Evolutionary conservation across 1,140 invertebrate species (phyloP).

Genomic region (Ylistrum balloti): DNA sequence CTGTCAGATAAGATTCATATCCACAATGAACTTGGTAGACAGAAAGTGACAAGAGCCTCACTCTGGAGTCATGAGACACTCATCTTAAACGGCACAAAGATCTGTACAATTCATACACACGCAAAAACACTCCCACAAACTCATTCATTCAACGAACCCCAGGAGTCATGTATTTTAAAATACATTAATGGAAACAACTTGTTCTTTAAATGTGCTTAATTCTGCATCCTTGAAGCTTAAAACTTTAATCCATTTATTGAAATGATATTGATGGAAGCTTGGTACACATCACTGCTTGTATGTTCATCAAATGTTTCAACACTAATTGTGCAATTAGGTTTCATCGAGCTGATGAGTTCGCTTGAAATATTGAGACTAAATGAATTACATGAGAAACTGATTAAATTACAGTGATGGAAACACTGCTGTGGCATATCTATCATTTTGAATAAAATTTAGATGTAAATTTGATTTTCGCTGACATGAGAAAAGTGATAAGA

Average conservation of each 20-base stretch:
- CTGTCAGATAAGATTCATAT: slow-evolving; percentile 20
- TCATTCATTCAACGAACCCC: background rate
- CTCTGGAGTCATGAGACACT: background rate
- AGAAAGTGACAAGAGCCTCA: slow-evolving; percentile 10
- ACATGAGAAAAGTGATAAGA: slow-evolving; percentile 13
- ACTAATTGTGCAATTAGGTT: slow-evolving; percentile 6
- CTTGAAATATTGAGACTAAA: slow-evolving; percentile 35
- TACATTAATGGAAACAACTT: background rate
- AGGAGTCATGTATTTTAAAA: background rate
- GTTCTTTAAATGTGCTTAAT: slow-evolving; percentile 39
- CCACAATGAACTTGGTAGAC: background rate
- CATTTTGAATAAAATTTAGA: slow-evolving; percentile 13
- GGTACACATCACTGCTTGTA: background rate
- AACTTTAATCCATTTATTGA: slow-evolving; percentile 40
- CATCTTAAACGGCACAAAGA: background rate
- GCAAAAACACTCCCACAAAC: background rate
- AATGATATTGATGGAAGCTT: slow-evolving; percentile 35
- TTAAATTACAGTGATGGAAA: background rate
- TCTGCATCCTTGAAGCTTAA: slow-evolving; percentile 38
- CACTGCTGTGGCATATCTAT: background rate
- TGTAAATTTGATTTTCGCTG: background rate
- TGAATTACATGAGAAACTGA: background rate
- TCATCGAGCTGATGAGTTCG: slow-evolving; percentile 3
- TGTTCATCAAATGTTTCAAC: background rate
- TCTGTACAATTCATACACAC: background rate